Conservation (phyloP, 2,113 vertebrate genomes). For the Chaetorhynchus papuensis region DNA sequence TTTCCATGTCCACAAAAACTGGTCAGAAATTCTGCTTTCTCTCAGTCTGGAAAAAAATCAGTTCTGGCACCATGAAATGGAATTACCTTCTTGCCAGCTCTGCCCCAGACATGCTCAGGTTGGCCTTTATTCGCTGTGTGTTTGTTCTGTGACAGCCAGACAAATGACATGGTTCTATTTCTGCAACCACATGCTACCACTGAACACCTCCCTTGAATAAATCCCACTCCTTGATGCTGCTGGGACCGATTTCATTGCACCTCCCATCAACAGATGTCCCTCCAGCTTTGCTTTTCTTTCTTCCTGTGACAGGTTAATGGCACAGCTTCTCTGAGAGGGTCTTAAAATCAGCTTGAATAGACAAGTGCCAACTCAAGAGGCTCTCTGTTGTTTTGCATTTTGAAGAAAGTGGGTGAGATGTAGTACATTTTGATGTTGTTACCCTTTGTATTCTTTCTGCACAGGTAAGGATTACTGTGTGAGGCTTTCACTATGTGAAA, state of each 20-base stretch:
- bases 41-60: not conserved
- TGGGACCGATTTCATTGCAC: not conserved
- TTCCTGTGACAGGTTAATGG: not conserved
- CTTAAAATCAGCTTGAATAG: not conserved
- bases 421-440: not conserved
- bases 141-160: not conserved
- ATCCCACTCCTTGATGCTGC: not conserved
- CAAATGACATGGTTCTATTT: not conserved
- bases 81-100: not conserved
- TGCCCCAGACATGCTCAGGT: not conserved
- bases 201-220: not conserved
- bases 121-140: not conserved
- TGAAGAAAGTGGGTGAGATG: not conserved
- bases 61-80: rapidly evolving
- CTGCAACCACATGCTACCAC: not conserved
- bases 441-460: not conserved
- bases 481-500: not conserved
- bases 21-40: not conserved
- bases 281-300: not conserved
- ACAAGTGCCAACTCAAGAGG: not conserved
- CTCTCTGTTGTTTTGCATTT: not conserved
- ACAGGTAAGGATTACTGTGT: not conserved
- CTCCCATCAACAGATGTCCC: not conserved
- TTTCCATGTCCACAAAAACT: not conserved
- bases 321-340: not conserved